Evolutionary conservation across 1,140 invertebrate species (phyloP).

Genomic region (Andrena cerasifolii): DNA sequence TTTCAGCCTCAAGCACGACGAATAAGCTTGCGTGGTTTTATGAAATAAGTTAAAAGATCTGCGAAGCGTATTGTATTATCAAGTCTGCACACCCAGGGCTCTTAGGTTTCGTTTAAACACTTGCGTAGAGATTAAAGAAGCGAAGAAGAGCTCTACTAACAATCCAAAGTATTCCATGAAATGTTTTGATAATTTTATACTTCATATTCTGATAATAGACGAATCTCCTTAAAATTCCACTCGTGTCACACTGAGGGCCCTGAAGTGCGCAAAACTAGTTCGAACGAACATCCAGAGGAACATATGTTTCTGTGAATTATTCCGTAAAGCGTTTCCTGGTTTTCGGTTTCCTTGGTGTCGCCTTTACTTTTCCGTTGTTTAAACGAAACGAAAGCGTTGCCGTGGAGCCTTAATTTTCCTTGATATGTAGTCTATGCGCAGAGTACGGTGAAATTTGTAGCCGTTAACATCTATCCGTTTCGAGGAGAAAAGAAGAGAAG

Average conservation of each 20-base stretch:
- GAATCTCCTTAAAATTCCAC: no score
- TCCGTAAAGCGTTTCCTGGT: neutral
- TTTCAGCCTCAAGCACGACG: neutral
- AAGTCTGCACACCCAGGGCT: neutral
- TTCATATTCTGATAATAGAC: no score
- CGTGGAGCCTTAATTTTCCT: constrained; percentile 52
- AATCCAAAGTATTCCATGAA: no score
- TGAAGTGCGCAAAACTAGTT: constrained; percentile 11
- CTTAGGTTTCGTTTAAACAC: constrained; percentile 5
- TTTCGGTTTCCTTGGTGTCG: neutral
- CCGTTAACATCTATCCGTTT: constrained; percentile 25
- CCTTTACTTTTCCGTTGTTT: neutral
- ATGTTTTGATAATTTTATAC: no score
- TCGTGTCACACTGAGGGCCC: neutral
- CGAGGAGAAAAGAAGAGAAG: neutral
- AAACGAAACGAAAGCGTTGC: constrained; percentile 6
- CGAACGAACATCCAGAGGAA: neutral
- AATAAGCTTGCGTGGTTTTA: neutral
- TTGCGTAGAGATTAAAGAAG: no score
- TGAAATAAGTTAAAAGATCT: constrained; percentile 24
- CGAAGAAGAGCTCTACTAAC: no score
- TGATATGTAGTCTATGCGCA: constrained; percentile 52
- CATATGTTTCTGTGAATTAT: constrained; percentile 22
- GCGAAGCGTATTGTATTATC: constrained; percentile 11
- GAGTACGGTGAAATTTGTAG: constrained; percentile 18